Conservation (phyloP, 2,888 invertebrate species). For the Ichneumon xanthorius region DNA sequence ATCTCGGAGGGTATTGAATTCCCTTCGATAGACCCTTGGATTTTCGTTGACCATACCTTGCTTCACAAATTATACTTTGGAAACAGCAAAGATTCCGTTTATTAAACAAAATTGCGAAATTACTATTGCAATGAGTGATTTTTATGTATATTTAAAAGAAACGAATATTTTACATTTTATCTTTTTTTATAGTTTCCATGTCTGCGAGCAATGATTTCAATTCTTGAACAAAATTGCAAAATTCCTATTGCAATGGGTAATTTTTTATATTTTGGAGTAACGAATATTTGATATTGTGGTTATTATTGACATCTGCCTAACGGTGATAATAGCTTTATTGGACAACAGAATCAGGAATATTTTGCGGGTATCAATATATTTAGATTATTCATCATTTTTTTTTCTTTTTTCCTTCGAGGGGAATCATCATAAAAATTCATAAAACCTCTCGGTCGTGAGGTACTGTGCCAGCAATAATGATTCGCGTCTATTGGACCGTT, state of each 20-base stretch:
- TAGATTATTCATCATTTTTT: background rate
- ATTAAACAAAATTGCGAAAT: background rate
- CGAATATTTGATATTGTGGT: no score
- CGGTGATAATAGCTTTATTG: background rate
- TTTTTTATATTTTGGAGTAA: no score
- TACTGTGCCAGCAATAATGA: slow-evolving; percentile 63
- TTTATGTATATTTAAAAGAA: no score
- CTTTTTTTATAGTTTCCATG: no score
- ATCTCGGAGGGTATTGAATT: background rate
- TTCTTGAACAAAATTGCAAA: background rate
- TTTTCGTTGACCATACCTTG: background rate
- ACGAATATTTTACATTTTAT: no score
- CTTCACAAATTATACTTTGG: background rate
- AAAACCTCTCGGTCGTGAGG: slow-evolving; percentile 53
- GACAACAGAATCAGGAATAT: background rate
- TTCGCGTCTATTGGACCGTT: slow-evolving; percentile 69
- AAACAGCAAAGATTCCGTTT: background rate
- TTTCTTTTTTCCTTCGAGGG: slow-evolving; percentile 26
- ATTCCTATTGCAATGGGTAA: no score
- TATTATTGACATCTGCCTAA: no score
- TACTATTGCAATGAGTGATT: no score
- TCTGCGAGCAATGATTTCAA: background rate
- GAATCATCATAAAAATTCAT: slow-evolving; percentile 59
- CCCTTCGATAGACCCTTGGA: background rate
- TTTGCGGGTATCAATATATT: background rate